A percentile compares a stretch with the other conserved stretches of the same genome.
Conservation (phyloP, 1,140 invertebrate genomes). For the Helicorthomorpha holstii region DNA sequence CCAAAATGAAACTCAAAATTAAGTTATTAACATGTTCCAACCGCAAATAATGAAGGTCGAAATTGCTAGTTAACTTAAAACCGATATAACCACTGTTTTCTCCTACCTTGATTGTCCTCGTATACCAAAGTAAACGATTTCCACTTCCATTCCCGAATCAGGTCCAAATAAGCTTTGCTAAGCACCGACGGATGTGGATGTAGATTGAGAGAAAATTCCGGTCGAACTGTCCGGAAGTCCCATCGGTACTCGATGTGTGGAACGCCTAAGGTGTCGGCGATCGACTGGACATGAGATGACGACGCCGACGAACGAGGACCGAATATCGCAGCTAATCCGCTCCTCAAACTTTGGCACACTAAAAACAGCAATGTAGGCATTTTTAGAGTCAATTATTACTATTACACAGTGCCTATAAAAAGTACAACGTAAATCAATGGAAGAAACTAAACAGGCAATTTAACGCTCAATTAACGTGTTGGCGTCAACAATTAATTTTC, state of each 20-base stretch:
- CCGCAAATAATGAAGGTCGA: no score
- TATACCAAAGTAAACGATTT: conserved; percentile 29
- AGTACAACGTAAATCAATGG: no score
- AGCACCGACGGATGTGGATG: conserved; percentile 41
- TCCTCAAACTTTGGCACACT: conserved; percentile 39
- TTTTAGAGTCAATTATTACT: no score
- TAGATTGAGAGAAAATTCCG: conserved; percentile 55
- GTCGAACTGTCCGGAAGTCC: conserved; percentile 35
- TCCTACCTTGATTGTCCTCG: conserved; percentile 25
- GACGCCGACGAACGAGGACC: conserved; percentile 50
- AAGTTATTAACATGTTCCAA: no score
- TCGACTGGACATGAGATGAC: conserved; percentile 60
- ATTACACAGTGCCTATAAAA: no score
- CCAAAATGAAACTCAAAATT: no score
- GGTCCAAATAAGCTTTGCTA: conserved; percentile 24
- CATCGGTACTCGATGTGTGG: conserved; percentile 63
- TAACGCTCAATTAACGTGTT: no score
- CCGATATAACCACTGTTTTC: no score
- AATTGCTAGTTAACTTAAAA: no score
- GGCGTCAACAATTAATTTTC: no score
- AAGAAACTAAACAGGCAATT: no score
- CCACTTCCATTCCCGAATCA: conserved; percentile 26
- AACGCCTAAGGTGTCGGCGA: conserved; percentile 68
- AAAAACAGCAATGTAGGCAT: no score
- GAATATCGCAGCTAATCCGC: conserved; percentile 57